phyloP scores from a whole-genome alignment of 23 tunicate species.

The Oikopleura vanhoeffeni region DNA sequence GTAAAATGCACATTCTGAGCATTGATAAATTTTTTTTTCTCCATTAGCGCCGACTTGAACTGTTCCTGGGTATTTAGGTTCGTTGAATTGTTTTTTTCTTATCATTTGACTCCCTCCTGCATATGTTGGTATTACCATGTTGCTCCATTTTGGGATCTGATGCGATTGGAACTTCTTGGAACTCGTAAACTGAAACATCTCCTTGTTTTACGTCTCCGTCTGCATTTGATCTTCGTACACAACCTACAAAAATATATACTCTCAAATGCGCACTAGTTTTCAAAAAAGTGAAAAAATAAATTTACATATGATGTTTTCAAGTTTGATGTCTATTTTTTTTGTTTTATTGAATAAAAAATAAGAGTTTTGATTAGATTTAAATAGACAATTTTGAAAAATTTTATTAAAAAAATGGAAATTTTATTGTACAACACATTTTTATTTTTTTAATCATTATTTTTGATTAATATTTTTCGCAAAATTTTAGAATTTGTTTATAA shows the following conservation, averaged over 20 bases:
- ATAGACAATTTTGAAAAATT: no score
- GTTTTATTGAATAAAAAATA: no score
- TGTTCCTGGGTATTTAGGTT: constrained; percentile 30
- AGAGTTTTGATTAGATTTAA: no score
- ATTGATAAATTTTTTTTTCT: constrained; percentile 82
- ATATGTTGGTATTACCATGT: not conserved
- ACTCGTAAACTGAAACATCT: constrained; percentile 87
- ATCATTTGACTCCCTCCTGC: constrained; percentile 15
- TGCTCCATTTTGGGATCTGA: not conserved
- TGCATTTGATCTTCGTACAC: not conserved
- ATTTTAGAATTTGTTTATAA: no score
- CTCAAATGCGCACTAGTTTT: no score
- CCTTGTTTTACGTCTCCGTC: not conserved
- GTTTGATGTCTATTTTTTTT: no score
- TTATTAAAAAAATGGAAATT: no score
- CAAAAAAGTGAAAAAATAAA: no score
- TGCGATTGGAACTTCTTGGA: constrained; percentile 30
- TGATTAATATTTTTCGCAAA: no score
- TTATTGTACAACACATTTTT: no score
- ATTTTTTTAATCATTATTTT: no score
- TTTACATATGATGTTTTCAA: no score
- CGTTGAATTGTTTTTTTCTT: constrained; percentile 26
- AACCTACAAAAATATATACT: not conserved
- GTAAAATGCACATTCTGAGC: constrained; percentile 89
- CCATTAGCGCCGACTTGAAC: constrained; percentile 41